These are phyloP conservation scores for Hipposideros armiger DNA, from an alignment of 2,113 vertebrate species.

Conservation along the genomic window DNA sequence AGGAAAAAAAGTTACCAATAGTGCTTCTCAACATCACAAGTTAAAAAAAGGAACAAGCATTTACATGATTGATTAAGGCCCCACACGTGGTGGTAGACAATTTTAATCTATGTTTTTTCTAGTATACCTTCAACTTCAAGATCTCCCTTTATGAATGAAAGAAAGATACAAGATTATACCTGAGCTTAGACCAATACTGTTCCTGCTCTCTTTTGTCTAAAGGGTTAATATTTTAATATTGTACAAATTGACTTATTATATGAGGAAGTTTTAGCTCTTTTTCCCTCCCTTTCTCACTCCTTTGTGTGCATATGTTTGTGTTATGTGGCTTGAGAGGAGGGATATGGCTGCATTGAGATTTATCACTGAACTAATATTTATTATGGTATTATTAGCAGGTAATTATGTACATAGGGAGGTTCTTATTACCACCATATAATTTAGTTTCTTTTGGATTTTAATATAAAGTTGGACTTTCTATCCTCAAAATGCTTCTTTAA, in stretches of 20 bases:
- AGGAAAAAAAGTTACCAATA: neutral
- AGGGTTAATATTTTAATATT: neutral
- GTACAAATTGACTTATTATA: neutral
- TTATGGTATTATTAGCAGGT: neutral
- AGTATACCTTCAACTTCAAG: neutral
- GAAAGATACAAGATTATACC: neutral
- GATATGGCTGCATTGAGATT: neutral
- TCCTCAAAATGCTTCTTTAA: neutral
- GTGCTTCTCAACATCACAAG: neutral
- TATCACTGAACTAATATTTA: neutral
- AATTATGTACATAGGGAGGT: neutral
- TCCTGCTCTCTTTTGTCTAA: neutral
- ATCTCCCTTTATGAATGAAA: neutral
- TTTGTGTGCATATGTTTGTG: neutral
- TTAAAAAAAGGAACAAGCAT: neutral
- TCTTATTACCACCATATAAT: neutral
- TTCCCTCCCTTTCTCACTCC: neutral
- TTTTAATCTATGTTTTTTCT: neutral
- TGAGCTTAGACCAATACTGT: neutral
- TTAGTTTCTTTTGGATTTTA: slow-evolving; percentile 37
- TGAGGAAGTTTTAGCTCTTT: neutral
- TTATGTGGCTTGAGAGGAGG: neutral
- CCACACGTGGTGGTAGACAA: no score
- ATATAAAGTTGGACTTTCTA: neutral
- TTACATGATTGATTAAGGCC: neutral